Conservation (phyloP, 2,113 vertebrate species). For the Macquaria australasica region DNA sequence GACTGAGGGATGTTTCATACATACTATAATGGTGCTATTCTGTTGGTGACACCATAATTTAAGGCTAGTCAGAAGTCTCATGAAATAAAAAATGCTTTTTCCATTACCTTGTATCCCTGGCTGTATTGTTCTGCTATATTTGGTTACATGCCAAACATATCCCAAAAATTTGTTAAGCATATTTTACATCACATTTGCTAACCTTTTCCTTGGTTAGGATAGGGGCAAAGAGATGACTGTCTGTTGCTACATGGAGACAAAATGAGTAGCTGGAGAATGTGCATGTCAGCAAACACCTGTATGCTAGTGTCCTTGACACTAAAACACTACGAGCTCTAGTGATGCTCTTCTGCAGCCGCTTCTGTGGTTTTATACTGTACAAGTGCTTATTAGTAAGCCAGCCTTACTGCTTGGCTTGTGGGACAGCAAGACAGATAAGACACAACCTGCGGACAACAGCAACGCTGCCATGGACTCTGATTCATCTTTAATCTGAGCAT, state of each 20-base stretch:
- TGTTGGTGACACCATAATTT: neutral
- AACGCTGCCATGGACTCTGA: neutral
- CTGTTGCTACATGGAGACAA: neutral
- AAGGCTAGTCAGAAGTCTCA: neutral
- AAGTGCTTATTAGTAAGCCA: slow-evolving; percentile 8
- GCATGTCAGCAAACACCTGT: neutral
- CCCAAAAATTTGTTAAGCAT: neutral
- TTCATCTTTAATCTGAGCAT: neutral
- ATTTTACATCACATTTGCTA: neutral
- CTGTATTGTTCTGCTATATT: neutral
- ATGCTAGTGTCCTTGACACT: neutral
- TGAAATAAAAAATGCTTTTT: neutral
- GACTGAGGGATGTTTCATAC: neutral
- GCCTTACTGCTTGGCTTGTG: neutral
- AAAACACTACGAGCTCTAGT: neutral
- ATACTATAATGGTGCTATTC: neutral
- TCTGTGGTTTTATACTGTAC: neutral
- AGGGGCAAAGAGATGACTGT: neutral
- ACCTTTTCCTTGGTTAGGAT: neutral
- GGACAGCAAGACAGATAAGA: neutral
- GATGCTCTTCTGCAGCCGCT: neutral
- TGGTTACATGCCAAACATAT: neutral
- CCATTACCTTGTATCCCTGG: neutral
- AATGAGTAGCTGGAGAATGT: neutral
- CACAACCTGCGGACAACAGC: neutral